Percentiles rank a stretch among this genome's conserved stretches.
These are phyloP conservation scores for Antennarius maculatus DNA, from an alignment of 2,797 vertebrate genomes.

Conservation along the genomic window DNA sequence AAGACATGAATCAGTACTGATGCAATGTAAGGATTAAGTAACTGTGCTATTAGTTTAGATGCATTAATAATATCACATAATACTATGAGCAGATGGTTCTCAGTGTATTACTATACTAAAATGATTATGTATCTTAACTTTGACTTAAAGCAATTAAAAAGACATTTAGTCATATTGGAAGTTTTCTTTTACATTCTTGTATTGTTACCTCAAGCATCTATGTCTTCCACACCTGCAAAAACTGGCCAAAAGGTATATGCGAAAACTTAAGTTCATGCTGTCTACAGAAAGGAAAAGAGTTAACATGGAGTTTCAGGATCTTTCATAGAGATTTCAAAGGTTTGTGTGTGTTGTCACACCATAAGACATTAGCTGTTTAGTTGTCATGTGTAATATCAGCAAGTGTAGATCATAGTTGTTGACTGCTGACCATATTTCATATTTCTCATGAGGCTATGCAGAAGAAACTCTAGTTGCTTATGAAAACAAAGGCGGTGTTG, in stretches of 20 bases:
- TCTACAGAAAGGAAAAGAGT: constrained; percentile 16
- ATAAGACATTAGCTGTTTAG: constrained; percentile 13
- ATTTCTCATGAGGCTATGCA: constrained; percentile 50
- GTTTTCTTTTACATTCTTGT: too few species aligned
- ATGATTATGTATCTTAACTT: too few species aligned
- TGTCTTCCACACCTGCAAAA: not conserved
- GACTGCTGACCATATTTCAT: constrained; percentile 41
- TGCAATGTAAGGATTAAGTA: not conserved
- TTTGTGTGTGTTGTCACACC: not conserved
- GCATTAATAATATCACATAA: not conserved
- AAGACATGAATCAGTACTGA: not conserved
- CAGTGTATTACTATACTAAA: too few species aligned
- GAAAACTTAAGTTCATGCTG: not conserved
- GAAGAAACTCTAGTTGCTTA: constrained; percentile 77
- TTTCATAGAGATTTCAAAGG: too few species aligned
- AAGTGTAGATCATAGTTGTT: constrained; percentile 18
- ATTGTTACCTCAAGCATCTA: too few species aligned
- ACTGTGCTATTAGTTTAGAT: not conserved
- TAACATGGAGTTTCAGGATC: constrained; percentile 5
- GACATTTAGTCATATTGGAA: too few species aligned
- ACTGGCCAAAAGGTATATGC: not conserved
- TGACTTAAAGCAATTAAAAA: too few species aligned
- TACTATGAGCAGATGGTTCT: too few species aligned
- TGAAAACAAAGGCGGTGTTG: constrained; percentile 78
- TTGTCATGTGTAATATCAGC: constrained; percentile 26